phyloP scores from a whole-genome alignment of 2,888 invertebrate genomes.

The Ophion ventricosus region DNA sequence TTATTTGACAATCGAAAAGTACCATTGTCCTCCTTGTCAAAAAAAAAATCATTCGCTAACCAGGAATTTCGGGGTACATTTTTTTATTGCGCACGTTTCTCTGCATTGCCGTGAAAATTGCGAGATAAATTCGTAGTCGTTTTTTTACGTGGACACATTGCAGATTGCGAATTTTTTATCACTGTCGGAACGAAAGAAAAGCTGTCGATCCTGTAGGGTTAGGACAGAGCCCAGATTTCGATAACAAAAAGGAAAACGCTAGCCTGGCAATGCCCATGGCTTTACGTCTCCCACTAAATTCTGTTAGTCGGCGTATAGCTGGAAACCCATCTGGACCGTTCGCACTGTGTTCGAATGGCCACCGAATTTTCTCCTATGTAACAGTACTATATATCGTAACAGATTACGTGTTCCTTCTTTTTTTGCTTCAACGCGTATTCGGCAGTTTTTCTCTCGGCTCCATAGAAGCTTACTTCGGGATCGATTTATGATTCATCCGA shows the following conservation, averaged over 20 bases:
- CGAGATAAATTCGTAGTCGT: too few species aligned
- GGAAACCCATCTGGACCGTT: constrained; percentile 45
- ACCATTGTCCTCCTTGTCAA: too few species aligned
- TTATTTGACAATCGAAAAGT: too few species aligned
- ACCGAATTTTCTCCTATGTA: constrained; percentile 39
- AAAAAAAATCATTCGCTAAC: too few species aligned
- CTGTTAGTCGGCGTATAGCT: constrained; percentile 55
- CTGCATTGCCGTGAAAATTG: neutral
- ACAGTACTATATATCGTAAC: constrained; percentile 37
- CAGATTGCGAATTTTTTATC: neutral
- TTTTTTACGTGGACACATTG: too few species aligned
- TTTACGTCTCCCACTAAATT: constrained; percentile 62
- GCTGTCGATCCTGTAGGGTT: constrained; percentile 3
- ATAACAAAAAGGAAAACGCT: constrained; percentile 38
- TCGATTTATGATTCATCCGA: constrained; percentile 17
- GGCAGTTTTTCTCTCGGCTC: constrained; percentile 16
- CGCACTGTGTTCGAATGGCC: constrained; percentile 32
- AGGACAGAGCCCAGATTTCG: constrained; percentile 38
- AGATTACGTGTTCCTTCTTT: constrained; percentile 33
- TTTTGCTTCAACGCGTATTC: constrained; percentile 19
- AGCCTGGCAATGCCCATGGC: constrained; percentile 36
- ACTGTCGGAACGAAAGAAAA: constrained; percentile 20
- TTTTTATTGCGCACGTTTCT: neutral
- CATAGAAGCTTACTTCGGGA: constrained; percentile 18
- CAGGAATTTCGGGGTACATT: neutral